Base-by-base conservation (phyloP, 2,888 invertebrate genomes). In the Pimpla rufipes region DNA sequence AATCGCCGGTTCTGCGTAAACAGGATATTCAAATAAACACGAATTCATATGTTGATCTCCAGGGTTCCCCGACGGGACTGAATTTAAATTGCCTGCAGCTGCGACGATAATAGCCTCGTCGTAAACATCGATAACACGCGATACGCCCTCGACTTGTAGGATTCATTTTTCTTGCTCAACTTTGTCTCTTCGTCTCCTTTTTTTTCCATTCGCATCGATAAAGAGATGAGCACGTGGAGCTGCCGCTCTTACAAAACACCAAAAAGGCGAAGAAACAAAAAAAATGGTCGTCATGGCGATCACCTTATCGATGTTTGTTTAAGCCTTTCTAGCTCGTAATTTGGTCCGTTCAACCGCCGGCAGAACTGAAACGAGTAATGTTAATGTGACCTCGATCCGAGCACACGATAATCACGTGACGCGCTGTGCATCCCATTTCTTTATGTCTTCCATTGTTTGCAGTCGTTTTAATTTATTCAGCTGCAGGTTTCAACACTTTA, bases 21-120 rank as follows among this genome's bases (percentile, higher is more conserved):
- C 62, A 52, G 8, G 62, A 16, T 18, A 62, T 62, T 37, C 1
- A 18, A 37, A 10, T 21, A 40, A 40, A 29, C 11, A 23, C 10
- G 13, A 35, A 68, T 16, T 29, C 29, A 29, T 2, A 18, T 57
- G 57, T 71, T 57, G 42, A 71, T 57, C 42, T 11, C 5, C 37
- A n/a, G 16, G 23, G 8, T 21, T n/a, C 47, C 40, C 21, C 52
- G 35, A 23, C 40, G 40, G 52, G 50, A 64, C 52, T 37, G 16
- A n/a, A 29, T 66, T 55, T 13, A 75, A 64, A 74, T 64, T 37
- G 10, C 10, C n/a, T 21, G 11, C 75, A 55, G 40, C 75, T 64
- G 75, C 29, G 2, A 11, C 29, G 29, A 59, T 47, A 35, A 18
- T 52, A n/a, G 23, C 23, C 16, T 52, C 16, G 10, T 11, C 23